These are phyloP conservation scores for Rachycentron canadum DNA, from an alignment of 2,797 vertebrate species.

Conservation along the genomic window DNA sequence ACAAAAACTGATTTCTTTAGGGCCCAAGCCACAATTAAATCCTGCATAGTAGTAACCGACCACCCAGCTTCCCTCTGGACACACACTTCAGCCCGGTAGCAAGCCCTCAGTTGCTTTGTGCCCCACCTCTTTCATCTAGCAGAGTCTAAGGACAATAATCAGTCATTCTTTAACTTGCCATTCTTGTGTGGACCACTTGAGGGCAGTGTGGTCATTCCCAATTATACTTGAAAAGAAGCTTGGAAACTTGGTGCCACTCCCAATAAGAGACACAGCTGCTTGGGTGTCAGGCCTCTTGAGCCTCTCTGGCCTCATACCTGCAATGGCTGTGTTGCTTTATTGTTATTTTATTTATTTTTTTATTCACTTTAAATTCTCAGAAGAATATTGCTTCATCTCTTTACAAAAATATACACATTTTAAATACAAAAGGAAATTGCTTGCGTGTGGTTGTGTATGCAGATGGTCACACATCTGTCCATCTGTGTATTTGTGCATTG, in stretches of 20 bases:
- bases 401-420: neutral
- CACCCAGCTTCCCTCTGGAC: neutral
- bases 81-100: constrained; percentile 2
- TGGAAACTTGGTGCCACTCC: constrained; percentile 67
- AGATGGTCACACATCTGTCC: neutral
- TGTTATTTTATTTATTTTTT: too few species aligned
- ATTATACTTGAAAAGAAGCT: neutral
- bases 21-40: neutral
- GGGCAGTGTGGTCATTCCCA: constrained; percentile 67
- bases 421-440: neutral
- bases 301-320: constrained; percentile 27
- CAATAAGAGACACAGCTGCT: constrained; percentile 42
- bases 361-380: too few species aligned
- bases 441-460: neutral
- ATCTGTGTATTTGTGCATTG: neutral
- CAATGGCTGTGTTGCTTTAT: neutral
- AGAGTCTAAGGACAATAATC: constrained; percentile 12
- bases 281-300: constrained; percentile 11
- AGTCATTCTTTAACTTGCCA: constrained; percentile 3
- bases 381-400: neutral
- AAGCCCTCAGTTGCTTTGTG: constrained; percentile 3
- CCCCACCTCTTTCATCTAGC: constrained; percentile 16
- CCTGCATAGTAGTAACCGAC: neutral
- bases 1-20: neutral
- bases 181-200: constrained; percentile 44